Base-by-base conservation (phyloP, 2,888 invertebrate genomes). In the Stegophylla sp. region DNA sequence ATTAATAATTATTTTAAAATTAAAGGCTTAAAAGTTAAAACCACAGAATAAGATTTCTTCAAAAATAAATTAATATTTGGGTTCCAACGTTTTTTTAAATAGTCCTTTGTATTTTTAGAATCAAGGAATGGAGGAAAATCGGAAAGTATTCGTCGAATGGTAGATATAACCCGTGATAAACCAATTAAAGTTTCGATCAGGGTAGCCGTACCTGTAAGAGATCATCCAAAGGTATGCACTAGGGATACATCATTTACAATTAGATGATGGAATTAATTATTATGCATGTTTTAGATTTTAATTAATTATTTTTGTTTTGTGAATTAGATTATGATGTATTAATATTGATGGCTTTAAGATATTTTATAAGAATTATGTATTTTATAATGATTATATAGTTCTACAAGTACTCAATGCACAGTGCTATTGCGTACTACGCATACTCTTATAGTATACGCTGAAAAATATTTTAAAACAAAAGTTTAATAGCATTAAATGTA, bases 181-280 rank as follows among this genome's bases (percentile, higher is more conserved):
- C 94, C 94, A 53, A 93, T 94, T 84, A 94, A 94, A 88, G 93
- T 95, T 84, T 92, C 94, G 85, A 94, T 94, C 83, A 90, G 93
- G 85, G 94, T 94, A 81, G 92, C 93, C 83, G 94, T 95, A 81
- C 94, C 94, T 13, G 94, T 94, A 77, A 89, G 93, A 83, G 94
- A 95, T 87, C 94, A 95, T 87, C 94, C 94, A 71, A 94, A 94
- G 90, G 84, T 84, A 83, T 82, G 79, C 74, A 56, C 75, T 45
- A 56, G 72, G 77, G 74, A 76, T 59, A 64, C 56, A 73, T 82
- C 23, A 73, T 69, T 82, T 81, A 73, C 45, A 81, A 73, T 73
- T 66, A 73, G 23, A 66, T 13, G 17, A 64, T 69, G 66, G 74
- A 82, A 76, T 51, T 73, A 61, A 17, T 63, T 66, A 56, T 41